Conservation (phyloP, 2,797 vertebrate species). For the Melanotaenia boesemani region DNA sequence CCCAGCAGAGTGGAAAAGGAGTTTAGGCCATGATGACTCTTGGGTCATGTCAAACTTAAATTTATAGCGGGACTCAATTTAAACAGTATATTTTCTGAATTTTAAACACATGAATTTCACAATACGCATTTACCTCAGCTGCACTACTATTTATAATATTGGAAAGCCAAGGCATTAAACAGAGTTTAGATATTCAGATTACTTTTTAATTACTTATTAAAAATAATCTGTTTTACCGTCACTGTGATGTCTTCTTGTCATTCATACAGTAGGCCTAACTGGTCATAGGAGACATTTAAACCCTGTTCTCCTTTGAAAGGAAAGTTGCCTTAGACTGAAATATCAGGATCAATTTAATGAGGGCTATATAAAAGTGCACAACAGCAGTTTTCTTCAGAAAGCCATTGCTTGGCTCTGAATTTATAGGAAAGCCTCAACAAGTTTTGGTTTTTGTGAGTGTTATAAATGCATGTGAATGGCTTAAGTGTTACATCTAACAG, state of each 20-base stretch:
- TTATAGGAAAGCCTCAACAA: slow-evolving; percentile 41
- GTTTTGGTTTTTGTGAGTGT: slow-evolving; percentile 29
- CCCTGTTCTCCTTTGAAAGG: slow-evolving; percentile 64
- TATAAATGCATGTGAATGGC: slow-evolving; percentile 49
- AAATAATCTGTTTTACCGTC: slow-evolving; percentile 47
- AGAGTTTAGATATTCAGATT: slow-evolving; percentile 35
- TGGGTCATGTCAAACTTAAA: not conserved
- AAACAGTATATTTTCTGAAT: slow-evolving; percentile 23
- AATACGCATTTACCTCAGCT: slow-evolving; percentile 32
- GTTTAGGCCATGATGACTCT: slow-evolving; percentile 11
- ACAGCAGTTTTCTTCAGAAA: slow-evolving; percentile 62
- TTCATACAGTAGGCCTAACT: slow-evolving; percentile 47
- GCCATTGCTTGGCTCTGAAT: slow-evolving; percentile 59
- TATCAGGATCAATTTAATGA: slow-evolving; percentile 81
- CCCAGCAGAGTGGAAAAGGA: not conserved
- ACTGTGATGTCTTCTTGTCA: slow-evolving; percentile 65
- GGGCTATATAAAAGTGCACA: slow-evolving; percentile 78
- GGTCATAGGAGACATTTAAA: slow-evolving; percentile 55
- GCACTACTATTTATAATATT: slow-evolving; percentile 12
- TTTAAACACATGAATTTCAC: slow-evolving; percentile 6
- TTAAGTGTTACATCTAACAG: slow-evolving; percentile 34
- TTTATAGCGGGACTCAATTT: not conserved
- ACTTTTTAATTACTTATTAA: not conserved
- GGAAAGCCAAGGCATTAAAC: slow-evolving; percentile 49
- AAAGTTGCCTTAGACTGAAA: slow-evolving; percentile 82